These are phyloP conservation scores for Bambusicola thoracicus DNA, from an alignment of 2,113 vertebrate species.

Conservation along the genomic window DNA sequence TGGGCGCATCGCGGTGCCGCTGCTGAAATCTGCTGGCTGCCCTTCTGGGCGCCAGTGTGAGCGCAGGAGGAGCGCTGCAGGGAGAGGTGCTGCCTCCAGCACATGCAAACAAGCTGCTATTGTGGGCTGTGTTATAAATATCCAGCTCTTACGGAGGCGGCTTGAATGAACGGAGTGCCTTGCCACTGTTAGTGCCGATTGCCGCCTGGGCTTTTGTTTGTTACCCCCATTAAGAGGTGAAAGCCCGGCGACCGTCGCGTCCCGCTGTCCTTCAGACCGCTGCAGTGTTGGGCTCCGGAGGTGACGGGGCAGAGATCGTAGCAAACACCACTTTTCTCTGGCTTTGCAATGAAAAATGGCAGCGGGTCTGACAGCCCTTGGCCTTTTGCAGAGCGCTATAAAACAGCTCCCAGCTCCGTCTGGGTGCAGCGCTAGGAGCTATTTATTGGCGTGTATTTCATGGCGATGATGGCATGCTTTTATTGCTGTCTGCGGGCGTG, in stretches of 20 bases:
- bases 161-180: conserved; percentile 48
- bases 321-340: neutral
- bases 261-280: neutral
- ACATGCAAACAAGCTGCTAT: conserved; percentile 47
- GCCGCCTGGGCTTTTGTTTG: conserved; percentile 51
- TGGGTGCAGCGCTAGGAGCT: neutral
- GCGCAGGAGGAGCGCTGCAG: neutral
- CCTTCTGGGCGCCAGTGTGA: neutral
- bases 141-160: conserved; percentile 26
- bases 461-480: neutral
- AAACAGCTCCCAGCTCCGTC: conserved; percentile 15
- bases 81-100: conserved; percentile 13
- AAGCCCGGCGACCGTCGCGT: neutral
- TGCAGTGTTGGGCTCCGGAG: neutral
- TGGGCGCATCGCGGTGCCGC: neutral
- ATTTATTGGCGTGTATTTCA: conserved; percentile 1
- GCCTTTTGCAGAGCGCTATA: neutral
- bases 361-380: neutral
- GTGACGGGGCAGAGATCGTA: conserved; percentile 1
- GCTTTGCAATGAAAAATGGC: conserved; percentile 2
- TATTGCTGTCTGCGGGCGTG: neutral
- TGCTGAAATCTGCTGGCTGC: neutral
- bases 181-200: conserved; percentile 40
- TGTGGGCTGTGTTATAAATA: conserved; percentile 60
- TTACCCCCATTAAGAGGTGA: conserved; percentile 30